Evolutionary conservation across 1,140 invertebrate genomes (phyloP), one percentile per base, ranked within the genome.

Genomic region (Vanessa tameamea): DNA sequence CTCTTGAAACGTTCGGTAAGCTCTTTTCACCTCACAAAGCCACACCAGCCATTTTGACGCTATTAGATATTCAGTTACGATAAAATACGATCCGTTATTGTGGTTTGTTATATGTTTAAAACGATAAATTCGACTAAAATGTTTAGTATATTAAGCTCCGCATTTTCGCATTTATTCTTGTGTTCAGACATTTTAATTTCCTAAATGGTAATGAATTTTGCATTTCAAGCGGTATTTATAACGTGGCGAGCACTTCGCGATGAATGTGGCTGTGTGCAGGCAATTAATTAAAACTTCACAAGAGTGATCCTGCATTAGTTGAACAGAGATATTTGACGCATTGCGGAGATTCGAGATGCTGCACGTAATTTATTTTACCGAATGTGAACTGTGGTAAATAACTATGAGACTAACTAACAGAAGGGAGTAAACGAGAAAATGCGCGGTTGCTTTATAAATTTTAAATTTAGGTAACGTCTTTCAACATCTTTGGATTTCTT

Each of bases 121-220:
- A 64, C 12, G 9, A 64, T 7, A 20, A 13, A 47, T 23, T 48
- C 4, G 9, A 57, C 47, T 64, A 9, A 64, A 64, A 64, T 7
- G 20, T 47, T 47, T n/a, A 16, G n/a, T 48, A 37, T 55, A 47
- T 69, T 43, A 26, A 37, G 50, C 37, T 47, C 20, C 9, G 64
- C 51, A 51, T 67, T 31, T 55, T 67, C 50, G n/a, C 48, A n/a
- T 47, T 66, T 43, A 26, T 31, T 55, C 26, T 67, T 47, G 12
- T 48, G 31, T 15, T 14, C 26, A 12, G 16, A n/a, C 16, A 15
- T 63, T 70, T 70, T 51, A 70, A 70, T 70, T 63, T 50, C 20
- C 57, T 70, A 63, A 70, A 70, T 70, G 68, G 57, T 70, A 63
- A 70, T 70, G 68, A 70, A 70, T 70, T 70, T 70, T n/a, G n/a